Evolutionary conservation across 2,888 invertebrate species (phyloP), one percentile per base, ranked within the genome.

Genomic region (Dolichomitus sp.): DNA sequence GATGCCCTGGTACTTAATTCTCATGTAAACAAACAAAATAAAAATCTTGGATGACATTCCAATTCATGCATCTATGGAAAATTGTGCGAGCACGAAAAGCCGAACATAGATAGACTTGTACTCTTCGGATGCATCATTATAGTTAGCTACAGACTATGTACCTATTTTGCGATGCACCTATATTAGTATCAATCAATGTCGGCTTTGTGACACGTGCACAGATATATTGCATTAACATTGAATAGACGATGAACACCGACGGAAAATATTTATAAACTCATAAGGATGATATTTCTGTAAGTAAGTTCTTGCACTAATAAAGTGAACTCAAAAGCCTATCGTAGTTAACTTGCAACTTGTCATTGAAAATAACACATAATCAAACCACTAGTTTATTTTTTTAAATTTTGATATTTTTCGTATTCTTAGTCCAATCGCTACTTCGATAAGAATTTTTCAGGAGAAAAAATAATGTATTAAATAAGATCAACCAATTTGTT

Each of bases 111-210:
- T 57, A 27, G 27, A 17, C 17, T n/a, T n/a, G 37, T n/a, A 69
- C 11, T 54, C 27, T n/a, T 57, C 6, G 11, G 54, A 50, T 40
- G 37, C 48, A 12, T 52, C 40, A 40, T 79, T 48, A 19, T 33
- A 52, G 11, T 9, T 69, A 68, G 61, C 45, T 74, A 68, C 57
- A 12, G 48, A 19, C 37, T 45, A 48, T 65, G 78, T 65, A 65
- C 48, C 57, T 69, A 65, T 45, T 54, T 52, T 63, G 17, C 23
- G 57, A 61, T 59, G 17, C 37, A 40, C 37, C 17, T 61, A 19
- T 61, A 37, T 61, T 11, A 40, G 17, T 17, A 61, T 37, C 33
- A 37, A 30, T 63, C 30, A 17, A 52, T 40, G 54, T 52, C 40
- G 63, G 59, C 33, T 66, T 68, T 59, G 66, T 68, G 33, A 59